Evolutionary conservation across 2,888 invertebrate genomes (phyloP).

Genomic region (Oscheius sp.): DNA sequence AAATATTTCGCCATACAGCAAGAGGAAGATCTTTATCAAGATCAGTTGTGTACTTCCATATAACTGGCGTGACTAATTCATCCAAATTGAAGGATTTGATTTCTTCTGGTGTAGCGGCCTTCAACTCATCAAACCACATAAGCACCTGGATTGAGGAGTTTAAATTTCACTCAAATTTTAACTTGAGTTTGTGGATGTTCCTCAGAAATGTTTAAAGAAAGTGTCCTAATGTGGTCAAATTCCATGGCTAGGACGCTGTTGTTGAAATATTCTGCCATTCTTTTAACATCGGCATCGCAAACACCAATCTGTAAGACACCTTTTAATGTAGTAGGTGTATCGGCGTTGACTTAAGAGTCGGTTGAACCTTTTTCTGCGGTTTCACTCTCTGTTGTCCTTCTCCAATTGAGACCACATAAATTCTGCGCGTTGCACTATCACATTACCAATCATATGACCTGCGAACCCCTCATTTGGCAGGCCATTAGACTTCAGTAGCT

Average conservation of each 20-base stretch:
- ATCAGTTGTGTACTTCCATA: constrained; percentile 55
- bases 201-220: constrained; percentile 44
- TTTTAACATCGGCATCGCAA: constrained; percentile 49
- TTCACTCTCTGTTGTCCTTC: constrained; percentile 5
- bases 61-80: constrained; percentile 49
- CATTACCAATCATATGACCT: constrained; percentile 21
- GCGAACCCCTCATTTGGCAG: too few species aligned
- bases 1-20: constrained; percentile 56
- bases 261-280: constrained; percentile 43
- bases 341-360: neutral
- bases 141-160: constrained; percentile 35
- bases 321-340: too few species aligned
- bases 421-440: constrained; percentile 22
- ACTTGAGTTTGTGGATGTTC: constrained; percentile 49
- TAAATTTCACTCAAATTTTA: neutral
- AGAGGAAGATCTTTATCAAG: constrained; percentile 48
- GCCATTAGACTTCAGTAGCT: too few species aligned
- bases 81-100: constrained; percentile 48
- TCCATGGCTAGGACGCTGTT: constrained; percentile 48
- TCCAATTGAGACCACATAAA: constrained; percentile 21
- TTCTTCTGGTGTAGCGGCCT: constrained; percentile 35
- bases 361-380: neutral
- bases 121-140: constrained; percentile 57
- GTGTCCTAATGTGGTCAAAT: constrained; percentile 46
- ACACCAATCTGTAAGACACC: constrained; percentile 51